Base-by-base conservation (phyloP, 2,113 vertebrate species). In the Todiramphus saurophagus region DNA sequence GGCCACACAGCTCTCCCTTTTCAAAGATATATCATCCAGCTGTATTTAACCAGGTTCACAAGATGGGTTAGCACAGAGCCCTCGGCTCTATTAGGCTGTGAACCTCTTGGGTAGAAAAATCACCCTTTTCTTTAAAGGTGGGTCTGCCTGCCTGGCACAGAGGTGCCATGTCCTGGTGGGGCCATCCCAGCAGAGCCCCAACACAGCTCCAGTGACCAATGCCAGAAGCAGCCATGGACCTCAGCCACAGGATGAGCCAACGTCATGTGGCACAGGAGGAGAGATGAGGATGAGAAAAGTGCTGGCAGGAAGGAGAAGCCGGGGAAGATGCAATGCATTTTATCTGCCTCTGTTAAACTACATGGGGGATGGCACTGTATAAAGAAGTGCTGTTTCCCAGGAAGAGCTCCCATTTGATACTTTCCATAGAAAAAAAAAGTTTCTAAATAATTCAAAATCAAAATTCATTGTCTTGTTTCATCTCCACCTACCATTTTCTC, bases 241-340 rank as follows among this genome's bases (percentile, higher is more conserved):
- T 59, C 1, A 1, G 35, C 30, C 20, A 0, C 14, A 59, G 51
- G 19, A 64, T 2, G 1, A 64, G 9, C 10, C 55, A 78, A 14
- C 20, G 20, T n/a, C 46, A 31, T 2, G 2, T 35, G 62, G 41
- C 72, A 79, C 75, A 79, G 28, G 30, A 90, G 44, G 21, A 89
- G 33, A 44, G 16, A 70, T 0, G 2, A 75, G 59, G 16, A 39
- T 2, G 5, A 81, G 48, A 51, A 72, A 79, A 86, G 5, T 48
- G n/a, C 39, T 77, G 46, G 5, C 11, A 17, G 21, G 31, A 10
- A 51, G 43, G 30, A 73, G 63, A 17, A 76, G 39, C 31, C 5
- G 1, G n/a, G 41, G 60, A 77, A 56, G 43, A 67, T 2, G 1
- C 0, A 0, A 33, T 0, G 0, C 27, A n/a, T 84, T 82, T 84